These are phyloP conservation scores for Cichladusa arquata DNA, from an alignment of 2,113 vertebrate species.

Conservation along the genomic window DNA sequence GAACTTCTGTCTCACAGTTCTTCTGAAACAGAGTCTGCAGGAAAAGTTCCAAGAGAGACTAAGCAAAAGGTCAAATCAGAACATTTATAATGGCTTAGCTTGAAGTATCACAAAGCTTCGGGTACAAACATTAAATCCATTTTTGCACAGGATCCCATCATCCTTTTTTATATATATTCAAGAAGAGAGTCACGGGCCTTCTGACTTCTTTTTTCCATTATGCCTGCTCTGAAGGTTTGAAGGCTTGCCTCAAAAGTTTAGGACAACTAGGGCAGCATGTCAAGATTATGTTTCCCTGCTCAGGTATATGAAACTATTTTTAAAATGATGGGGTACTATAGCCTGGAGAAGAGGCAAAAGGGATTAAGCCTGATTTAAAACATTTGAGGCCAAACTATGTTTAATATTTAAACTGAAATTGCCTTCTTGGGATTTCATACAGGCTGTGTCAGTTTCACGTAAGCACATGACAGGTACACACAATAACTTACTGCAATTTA, in stretches of 20 bases:
- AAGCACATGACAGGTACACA: not conserved
- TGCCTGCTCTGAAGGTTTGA: not conserved
- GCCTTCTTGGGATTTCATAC: not conserved
- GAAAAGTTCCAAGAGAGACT: not conserved
- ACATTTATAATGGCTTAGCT: not conserved
- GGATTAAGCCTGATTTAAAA: conserved; percentile 35
- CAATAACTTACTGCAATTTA: not conserved
- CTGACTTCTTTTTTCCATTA: not conserved
- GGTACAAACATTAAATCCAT: conserved; percentile 9
- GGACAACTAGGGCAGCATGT: not conserved
- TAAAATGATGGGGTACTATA: not conserved
- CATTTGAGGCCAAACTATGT: not conserved
- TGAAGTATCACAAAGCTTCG: not conserved
- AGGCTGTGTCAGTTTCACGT: not conserved
- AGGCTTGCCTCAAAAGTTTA: conserved; percentile 10
- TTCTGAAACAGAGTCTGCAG: not conserved
- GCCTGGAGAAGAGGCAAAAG: conserved; percentile 5
- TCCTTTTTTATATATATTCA: not conserved
- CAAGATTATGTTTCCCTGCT: not conserved
- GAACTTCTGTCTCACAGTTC: not conserved
- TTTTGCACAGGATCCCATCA: not conserved
- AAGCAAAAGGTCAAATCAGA: not conserved
- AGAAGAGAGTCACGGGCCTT: not conserved
- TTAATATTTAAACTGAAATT: conserved; percentile 30
- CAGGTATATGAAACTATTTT: conserved; percentile 1